Evolutionary conservation across 2,888 invertebrate species (phyloP), one percentile per base, ranked within the genome.

Genomic region (Watsonalla binaria): DNA sequence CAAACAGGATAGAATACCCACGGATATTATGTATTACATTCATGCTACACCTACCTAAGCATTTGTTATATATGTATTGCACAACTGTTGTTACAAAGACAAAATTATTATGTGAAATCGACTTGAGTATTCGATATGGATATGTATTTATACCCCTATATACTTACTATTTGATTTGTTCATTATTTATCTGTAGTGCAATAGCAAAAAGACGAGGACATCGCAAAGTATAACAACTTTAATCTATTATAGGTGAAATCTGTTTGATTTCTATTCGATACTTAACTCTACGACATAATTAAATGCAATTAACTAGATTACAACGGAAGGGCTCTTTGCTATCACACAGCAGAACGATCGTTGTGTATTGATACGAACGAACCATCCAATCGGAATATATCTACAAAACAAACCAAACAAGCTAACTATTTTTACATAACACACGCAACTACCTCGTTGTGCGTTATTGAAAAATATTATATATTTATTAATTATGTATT

Each of bases 41-140:
- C 42, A 42, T 42, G 42, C 42, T 11, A 5, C 5, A 86, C 80
- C 86, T 89, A 90, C 81, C 86, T 90, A 89, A 89, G 85, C 86
- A 82, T 82, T 81, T 84, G 82, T 84, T 84, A 85, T 79, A 78
- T 77, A 84, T 82, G 80, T 89, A 89, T 90, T 90, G 90, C 90
- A 90, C 90, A 80, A 84, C 86, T 82, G 90, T 83, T 84, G 82
- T 86, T 82, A 82, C 72, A 37, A 49, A 49, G 69, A 80, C 75
- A 82, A 72, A 82, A 83, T 79, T 72, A 80, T 49, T 49, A 75
- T 79, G 80, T 85, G 86, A 84, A 85, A 78, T 82, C 74, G 79
- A 76, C 76, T 80, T 90, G 90, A 90, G 90, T 90, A 90, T 90
- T 90, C 80, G 83, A 76, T 78, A 84, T 83, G 86, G 90, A 90